phyloP scores from a whole-genome alignment of 2,797 vertebrate species.

The Protonibea diacanthus region DNA sequence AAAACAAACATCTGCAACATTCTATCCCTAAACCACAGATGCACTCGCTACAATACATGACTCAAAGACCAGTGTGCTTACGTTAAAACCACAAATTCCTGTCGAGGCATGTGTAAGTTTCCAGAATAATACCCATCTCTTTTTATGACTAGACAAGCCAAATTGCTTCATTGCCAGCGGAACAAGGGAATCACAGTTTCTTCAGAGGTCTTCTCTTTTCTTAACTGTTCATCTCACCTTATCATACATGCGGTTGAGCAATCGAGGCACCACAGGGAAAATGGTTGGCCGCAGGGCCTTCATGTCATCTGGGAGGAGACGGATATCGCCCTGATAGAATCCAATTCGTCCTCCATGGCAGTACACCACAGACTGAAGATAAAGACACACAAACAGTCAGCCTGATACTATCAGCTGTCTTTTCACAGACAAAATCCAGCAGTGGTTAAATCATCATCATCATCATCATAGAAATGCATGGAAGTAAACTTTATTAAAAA shows the following conservation, averaged over 20 bases:
- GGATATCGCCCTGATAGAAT: slow-evolving; percentile 98
- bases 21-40: not conserved
- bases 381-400: slow-evolving; percentile 27
- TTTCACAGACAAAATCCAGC: not conserved
- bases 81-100: not conserved
- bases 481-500: not conserved
- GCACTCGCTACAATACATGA: not conserved
- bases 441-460: not conserved
- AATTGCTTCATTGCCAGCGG: not conserved
- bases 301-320: slow-evolving; percentile 97
- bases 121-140: not conserved
- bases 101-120: not conserved
- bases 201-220: not conserved
- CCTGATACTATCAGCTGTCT: not conserved
- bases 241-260: slow-evolving; percentile 98
- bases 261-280: slow-evolving; percentile 96
- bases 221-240: slow-evolving; percentile 86
- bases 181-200: not conserved
- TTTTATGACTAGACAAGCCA: not conserved
- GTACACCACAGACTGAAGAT: slow-evolving; percentile 92
- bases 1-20: not conserved
- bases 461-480: not conserved
- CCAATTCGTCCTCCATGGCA: slow-evolving; percentile 96
- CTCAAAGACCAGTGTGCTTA: not conserved
- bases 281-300: slow-evolving; percentile 94